A percentile compares a stretch with the other conserved stretches of the same genome.
These are phyloP conservation scores for Geotrupes spiniger DNA, from an alignment of 2,888 invertebrate genomes.

Conservation along the genomic window DNA sequence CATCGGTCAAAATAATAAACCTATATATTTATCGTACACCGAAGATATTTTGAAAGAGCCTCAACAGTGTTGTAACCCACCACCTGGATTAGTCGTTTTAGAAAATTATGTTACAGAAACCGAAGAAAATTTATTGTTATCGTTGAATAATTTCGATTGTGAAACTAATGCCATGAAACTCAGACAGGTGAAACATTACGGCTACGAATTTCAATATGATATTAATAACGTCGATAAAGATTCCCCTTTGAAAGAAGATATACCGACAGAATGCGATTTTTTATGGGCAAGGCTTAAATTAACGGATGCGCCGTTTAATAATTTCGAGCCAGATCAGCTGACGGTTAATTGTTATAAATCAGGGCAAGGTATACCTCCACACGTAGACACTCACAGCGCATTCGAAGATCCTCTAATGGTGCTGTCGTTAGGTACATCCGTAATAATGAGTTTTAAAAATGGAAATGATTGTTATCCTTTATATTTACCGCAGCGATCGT, in stretches of 20 bases:
- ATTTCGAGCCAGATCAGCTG: conserved; percentile 70
- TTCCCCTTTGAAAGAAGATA: conserved; percentile 61
- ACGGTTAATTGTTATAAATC: conserved; percentile 82
- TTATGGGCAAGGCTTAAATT: conserved; percentile 55
- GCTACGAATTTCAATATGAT: conserved; percentile 87
- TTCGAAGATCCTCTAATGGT: conserved; percentile 88
- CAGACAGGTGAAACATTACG: conserved; percentile 84
- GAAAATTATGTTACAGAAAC: conserved; percentile 67
- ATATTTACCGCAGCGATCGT: conserved; percentile 66
- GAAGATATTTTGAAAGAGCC: conserved; percentile 43
- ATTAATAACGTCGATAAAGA: conserved; percentile 78
- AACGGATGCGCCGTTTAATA: conserved; percentile 39
- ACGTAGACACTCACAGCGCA: conserved; percentile 93
- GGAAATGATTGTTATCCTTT: conserved; percentile 60
- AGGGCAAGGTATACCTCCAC: conserved; percentile 92
- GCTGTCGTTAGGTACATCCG: conserved; percentile 76
- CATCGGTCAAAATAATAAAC: conserved; percentile 58
- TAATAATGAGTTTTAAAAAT: conserved; percentile 87
- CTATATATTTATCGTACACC: conserved; percentile 66
- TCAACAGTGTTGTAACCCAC: conserved; percentile 48
- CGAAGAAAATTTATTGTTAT: conserved; percentile 64
- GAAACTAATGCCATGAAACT: conserved; percentile 63
- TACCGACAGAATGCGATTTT: conserved; percentile 69
- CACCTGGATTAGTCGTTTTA: conserved; percentile 68
- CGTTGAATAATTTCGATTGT: conserved; percentile 53